phyloP scores from a whole-genome alignment of 2,113 vertebrate species.

The Myrmecophaga tridactyla region DNA sequence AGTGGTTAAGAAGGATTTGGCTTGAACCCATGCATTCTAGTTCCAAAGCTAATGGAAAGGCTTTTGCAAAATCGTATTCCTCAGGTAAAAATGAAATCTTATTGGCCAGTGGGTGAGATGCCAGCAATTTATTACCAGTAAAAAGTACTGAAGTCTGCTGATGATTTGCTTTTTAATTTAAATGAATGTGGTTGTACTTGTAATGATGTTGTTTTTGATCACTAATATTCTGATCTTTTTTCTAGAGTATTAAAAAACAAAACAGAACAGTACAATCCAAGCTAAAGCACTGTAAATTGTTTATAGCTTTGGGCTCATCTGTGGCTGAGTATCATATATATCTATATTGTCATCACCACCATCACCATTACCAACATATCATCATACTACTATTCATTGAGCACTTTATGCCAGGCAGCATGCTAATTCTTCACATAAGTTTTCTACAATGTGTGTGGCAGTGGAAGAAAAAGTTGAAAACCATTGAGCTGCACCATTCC shows the following conservation, averaged over 20 bases:
- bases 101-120: not conserved
- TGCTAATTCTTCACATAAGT: not conserved
- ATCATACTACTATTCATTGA: rapidly evolving
- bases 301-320: not conserved
- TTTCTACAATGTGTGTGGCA: not conserved
- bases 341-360: not conserved
- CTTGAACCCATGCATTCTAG: not conserved
- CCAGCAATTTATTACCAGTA: not conserved
- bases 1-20: not conserved
- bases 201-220: not conserved
- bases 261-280: not conserved
- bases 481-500: not conserved
- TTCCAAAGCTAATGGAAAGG: not conserved
- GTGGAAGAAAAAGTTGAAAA: not conserved
- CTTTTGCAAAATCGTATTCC: not conserved
- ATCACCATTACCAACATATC: not conserved
- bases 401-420: not conserved
- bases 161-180: not conserved
- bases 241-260: too few species aligned
- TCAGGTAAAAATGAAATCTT: not conserved
- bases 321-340: not conserved
- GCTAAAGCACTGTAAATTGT: not conserved
- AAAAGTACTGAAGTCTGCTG: not conserved
- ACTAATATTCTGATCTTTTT: not conserved
- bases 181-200: not conserved